Evolutionary conservation across 2,888 invertebrate species (phyloP).

Genomic region (Heliconius cydno): DNA sequence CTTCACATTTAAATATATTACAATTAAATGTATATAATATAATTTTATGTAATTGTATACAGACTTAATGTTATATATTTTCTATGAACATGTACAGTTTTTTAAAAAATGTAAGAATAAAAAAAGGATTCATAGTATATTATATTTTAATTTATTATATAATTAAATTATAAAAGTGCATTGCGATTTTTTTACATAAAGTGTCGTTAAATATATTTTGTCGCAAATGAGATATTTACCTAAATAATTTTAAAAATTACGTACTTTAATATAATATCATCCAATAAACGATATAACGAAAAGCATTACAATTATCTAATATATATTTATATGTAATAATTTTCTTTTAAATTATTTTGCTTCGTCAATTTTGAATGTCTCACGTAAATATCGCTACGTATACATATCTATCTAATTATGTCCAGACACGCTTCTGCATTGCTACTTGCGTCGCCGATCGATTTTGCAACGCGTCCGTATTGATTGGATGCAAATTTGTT

Average conservation of each 20-base stretch:
- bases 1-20: neutral
- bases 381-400: slow-evolving; percentile 13
- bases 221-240: neutral
- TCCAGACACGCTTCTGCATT: slow-evolving; percentile 24
- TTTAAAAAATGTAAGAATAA: neutral
- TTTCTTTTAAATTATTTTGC: neutral
- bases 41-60: neutral
- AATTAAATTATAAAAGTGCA: neutral
- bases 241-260: neutral
- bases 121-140: neutral
- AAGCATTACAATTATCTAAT: neutral
- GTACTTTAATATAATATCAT: neutral
- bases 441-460: slow-evolving; percentile 40
- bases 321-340: neutral
- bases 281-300: neutral
- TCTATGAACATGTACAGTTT: neutral
- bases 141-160: neutral
- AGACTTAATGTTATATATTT: neutral
- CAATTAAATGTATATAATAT: neutral
- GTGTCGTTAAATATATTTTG: neutral
- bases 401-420: slow-evolving; percentile 9
- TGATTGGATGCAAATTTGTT: slow-evolving; percentile 50
- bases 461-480: slow-evolving; percentile 39
- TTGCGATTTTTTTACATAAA: neutral
- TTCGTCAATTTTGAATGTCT: neutral